Percentiles rank a stretch among this genome's conserved stretches.
These are phyloP conservation scores for Amaurobius ferox DNA, from an alignment of 2,888 invertebrate genomes.

Conservation along the genomic window DNA sequence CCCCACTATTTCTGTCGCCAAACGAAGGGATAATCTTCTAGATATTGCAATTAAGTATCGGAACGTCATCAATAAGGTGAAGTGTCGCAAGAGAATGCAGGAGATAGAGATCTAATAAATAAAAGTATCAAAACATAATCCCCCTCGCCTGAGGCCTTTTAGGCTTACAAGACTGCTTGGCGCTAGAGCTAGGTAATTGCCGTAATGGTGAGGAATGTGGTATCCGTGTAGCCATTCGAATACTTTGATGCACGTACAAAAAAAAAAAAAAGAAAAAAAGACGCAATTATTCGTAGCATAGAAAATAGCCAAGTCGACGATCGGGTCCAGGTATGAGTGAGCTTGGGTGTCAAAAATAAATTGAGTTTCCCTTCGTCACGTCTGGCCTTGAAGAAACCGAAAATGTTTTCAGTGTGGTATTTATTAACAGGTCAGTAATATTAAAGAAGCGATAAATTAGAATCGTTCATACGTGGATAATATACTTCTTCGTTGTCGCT, in stretches of 20 bases:
- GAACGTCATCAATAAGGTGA: constrained; percentile 56
- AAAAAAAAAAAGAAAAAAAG: too few relatives aligned
- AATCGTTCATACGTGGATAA: too few relatives aligned
- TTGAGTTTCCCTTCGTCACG: constrained; percentile 5
- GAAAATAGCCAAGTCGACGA: constrained; percentile 36
- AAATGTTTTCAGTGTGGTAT: background rate
- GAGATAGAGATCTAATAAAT: constrained; percentile 44
- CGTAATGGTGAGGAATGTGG: constrained; percentile 62
- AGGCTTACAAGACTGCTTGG: constrained; percentile 60
- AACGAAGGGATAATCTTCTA: constrained; percentile 20
- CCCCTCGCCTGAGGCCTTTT: constrained; percentile 38
- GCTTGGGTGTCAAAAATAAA: constrained; percentile 18
- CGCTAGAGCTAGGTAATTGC: constrained; percentile 62
- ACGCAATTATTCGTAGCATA: constrained; percentile 53
- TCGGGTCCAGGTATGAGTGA: constrained; percentile 3
- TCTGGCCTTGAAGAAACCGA: constrained; percentile 1
- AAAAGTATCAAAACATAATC: constrained; percentile 19
- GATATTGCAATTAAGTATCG: constrained; percentile 12
- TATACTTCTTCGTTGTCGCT: too few relatives aligned
- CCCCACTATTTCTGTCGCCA: constrained; percentile 30
- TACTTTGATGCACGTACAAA: constrained; percentile 54
- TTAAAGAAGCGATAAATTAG: too few relatives aligned
- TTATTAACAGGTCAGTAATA: too few relatives aligned
- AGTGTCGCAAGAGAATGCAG: constrained; percentile 62
- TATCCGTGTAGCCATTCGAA: constrained; percentile 20